These are phyloP conservation scores for Agrilus planipennis DNA, from an alignment of 1,140 invertebrate genomes.

Conservation along the genomic window DNA sequence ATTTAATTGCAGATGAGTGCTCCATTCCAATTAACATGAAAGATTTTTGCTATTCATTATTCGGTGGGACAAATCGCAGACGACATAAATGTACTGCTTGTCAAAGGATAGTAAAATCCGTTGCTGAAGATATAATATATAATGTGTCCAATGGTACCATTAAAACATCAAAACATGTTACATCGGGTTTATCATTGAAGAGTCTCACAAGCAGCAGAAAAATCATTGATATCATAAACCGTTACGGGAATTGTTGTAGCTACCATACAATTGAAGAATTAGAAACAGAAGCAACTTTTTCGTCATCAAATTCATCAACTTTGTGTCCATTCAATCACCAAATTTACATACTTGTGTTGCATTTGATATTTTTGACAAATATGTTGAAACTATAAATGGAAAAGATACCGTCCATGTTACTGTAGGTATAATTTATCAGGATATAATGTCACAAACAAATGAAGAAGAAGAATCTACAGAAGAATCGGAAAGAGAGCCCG, in stretches of 20 bases:
- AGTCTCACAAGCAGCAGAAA: conserved; percentile 3
- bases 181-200: background rate
- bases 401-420: conserved; percentile 38
- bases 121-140: conserved; percentile 29
- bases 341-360: conserved; percentile 27
- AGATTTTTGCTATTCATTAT: conserved; percentile 24
- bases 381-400: conserved; percentile 31
- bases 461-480: too few species aligned
- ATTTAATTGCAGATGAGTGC: conserved; percentile 29
- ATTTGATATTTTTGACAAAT: conserved; percentile 37
- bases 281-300: conserved; percentile 25
- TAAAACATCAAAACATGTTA: conserved; percentile 9
- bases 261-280: conserved; percentile 28
- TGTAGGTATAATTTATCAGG: conserved; percentile 35
- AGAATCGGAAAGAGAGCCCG: too few species aligned
- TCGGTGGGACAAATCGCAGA: conserved; percentile 19
- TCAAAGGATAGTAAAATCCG: conserved; percentile 20
- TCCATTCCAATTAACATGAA: conserved; percentile 27
- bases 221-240: conserved; percentile 18
- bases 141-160: conserved; percentile 23
- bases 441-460: too few species aligned
- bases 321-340: conserved; percentile 13
- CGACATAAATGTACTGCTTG: conserved; percentile 10
- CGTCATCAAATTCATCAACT: conserved; percentile 17
- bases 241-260: conserved; percentile 26